phyloP scores from a whole-genome alignment of 35 echinoderm and acorn worm genomes.

The Stichopus chloronotus region DNA sequence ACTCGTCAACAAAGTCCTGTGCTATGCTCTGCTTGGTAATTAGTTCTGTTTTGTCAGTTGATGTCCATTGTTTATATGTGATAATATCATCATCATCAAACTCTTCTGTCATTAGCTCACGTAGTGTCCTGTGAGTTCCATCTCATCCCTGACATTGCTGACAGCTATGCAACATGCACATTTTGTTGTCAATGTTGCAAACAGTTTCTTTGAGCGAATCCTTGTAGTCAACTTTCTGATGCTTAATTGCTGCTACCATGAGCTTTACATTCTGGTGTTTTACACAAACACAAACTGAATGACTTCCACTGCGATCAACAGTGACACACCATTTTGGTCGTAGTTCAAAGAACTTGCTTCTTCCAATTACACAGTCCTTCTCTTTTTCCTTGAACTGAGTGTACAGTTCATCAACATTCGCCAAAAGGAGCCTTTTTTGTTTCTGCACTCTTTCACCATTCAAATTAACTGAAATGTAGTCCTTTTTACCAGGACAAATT shows the following conservation, averaged over 20 bases:
- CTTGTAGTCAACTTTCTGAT: neutral
- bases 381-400: neutral
- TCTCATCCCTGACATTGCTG: neutral
- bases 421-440: neutral
- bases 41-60: neutral
- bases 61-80: neutral
- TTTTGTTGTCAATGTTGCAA: neutral
- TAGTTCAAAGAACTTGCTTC: neutral
- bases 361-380: neutral
- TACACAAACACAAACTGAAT: slow-evolving; percentile 29
- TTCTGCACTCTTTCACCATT: neutral
- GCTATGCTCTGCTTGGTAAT: neutral
- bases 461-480: neutral
- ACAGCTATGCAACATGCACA: neutral
- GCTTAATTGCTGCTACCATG: no score
- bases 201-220: neutral
- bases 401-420: slow-evolving; percentile 6
- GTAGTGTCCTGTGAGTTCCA: neutral
- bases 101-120: neutral
- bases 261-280: slow-evolving; percentile 6
- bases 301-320: neutral
- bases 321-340: neutral
- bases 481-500: neutral
- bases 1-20: neutral
- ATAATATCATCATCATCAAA: neutral